These are phyloP conservation scores for Bolborhynchus lineola DNA, from an alignment of 2,113 vertebrate species.

Conservation along the genomic window DNA sequence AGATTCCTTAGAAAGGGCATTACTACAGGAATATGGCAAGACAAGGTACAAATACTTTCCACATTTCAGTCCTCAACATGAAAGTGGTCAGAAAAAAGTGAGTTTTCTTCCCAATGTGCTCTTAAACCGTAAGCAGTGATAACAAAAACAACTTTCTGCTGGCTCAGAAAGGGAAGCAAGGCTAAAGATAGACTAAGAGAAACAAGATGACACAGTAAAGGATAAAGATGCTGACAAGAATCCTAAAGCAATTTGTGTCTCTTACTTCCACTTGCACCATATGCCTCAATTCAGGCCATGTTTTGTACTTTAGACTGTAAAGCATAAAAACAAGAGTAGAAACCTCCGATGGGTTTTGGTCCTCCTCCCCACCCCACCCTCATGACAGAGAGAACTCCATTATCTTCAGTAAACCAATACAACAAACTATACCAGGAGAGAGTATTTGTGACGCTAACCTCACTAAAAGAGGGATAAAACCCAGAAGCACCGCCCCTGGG, in stretches of 20 bases:
- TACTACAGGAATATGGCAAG: background rate
- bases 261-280: background rate
- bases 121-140: background rate
- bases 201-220: background rate
- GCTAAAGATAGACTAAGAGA: background rate
- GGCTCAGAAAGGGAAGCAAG: background rate
- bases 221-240: background rate
- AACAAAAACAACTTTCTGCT: background rate
- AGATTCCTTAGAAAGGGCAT: background rate
- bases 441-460: background rate
- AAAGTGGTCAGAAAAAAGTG: background rate
- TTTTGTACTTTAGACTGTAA: background rate
- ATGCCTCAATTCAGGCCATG: background rate
- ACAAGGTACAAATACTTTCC: background rate
- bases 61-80: background rate
- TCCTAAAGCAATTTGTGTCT: background rate
- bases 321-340: background rate
- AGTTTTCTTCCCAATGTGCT: background rate
- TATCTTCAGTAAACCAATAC: background rate
- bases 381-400: background rate
- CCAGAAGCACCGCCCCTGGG: rapidly evolving
- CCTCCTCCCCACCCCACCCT: background rate
- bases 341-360: background rate
- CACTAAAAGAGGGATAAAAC: background rate
- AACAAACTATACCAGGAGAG: background rate